These are phyloP conservation scores for Hydrolagus colliei DNA, from an alignment of 2,797 vertebrate species.

Conservation along the genomic window DNA sequence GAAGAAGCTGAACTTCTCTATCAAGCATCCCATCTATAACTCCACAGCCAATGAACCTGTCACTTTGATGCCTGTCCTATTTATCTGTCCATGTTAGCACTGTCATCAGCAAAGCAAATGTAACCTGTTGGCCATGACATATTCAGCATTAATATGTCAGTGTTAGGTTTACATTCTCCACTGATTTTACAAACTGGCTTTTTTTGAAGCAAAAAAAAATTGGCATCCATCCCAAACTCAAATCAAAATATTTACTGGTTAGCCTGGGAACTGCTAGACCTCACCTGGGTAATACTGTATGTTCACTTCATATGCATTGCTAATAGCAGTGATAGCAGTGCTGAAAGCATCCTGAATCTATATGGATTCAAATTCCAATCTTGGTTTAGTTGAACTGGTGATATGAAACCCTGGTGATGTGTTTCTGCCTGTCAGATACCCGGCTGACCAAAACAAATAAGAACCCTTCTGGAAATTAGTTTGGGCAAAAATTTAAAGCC, in stretches of 20 bases:
- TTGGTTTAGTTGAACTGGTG: too few relatives aligned
- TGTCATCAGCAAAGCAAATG: not conserved
- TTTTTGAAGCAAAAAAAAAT: not conserved
- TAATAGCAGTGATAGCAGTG: too few relatives aligned
- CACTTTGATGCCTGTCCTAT: not conserved
- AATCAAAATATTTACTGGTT: slow-evolving; percentile 1
- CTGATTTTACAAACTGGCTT: not conserved
- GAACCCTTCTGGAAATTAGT: too few relatives aligned
- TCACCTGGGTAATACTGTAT: not conserved
- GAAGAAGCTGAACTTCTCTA: not conserved
- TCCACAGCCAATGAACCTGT: not conserved
- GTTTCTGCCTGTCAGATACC: too few relatives aligned
- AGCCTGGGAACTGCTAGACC: not conserved
- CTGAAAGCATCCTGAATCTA: too few relatives aligned
- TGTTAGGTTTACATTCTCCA: not conserved
- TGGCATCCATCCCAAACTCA: slow-evolving; percentile 17
- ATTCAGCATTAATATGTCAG: not conserved
- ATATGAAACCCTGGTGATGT: too few relatives aligned
- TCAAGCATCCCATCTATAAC: not conserved
- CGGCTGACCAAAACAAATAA: too few relatives aligned
- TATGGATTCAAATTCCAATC: too few relatives aligned
- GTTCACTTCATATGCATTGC: not conserved
- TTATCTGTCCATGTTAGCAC: not conserved
- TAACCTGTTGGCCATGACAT: not conserved
- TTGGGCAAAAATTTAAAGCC: too few relatives aligned